Percentiles rank a stretch among this genome's conserved stretches.
phyloP scores from a whole-genome alignment of 2,888 invertebrate genomes.

The Catonia carolina region DNA sequence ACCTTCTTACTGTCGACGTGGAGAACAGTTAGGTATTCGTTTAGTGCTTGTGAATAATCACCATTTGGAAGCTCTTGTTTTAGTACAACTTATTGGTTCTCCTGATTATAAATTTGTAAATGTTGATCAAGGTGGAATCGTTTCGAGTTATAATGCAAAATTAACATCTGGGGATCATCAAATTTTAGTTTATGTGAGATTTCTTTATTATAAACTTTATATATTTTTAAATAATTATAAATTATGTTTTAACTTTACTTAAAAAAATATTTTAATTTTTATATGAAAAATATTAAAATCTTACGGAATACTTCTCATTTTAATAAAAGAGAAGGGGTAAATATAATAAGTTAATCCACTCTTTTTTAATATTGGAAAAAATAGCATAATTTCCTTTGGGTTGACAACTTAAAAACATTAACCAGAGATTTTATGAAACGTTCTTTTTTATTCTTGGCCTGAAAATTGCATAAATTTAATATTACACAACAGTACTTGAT shows the following conservation, averaged over 20 bases:
- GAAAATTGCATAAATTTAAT: too few species aligned
- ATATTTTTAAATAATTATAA: neutral
- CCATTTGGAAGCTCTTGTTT: conserved; percentile 38
- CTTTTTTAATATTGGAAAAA: too few species aligned
- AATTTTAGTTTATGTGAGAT: conserved; percentile 45
- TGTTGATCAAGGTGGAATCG: conserved; percentile 46
- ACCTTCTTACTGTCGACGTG: conserved; percentile 44
- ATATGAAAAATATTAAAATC: neutral
- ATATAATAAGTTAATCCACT: too few species aligned
- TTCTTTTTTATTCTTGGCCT: too few species aligned
- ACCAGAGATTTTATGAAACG: too few species aligned
- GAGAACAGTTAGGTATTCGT: conserved; percentile 46
- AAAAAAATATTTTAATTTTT: neutral
- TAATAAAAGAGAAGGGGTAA: too few species aligned
- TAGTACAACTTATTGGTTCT: conserved; percentile 45
- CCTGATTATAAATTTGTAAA: conserved; percentile 47
- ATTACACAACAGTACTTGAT: too few species aligned
- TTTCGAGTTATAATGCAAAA: conserved; percentile 45
- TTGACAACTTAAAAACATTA: too few species aligned
- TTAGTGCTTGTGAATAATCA: conserved; percentile 40
- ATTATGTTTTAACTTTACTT: neutral
- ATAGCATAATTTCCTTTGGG: too few species aligned
- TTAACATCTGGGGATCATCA: conserved; percentile 47
- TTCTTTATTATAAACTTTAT: neutral
- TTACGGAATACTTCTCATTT: too few species aligned